Percentiles rank a stretch among this genome's conserved stretches.
Evolutionary conservation across 2,888 invertebrate species (phyloP).

Genomic region (Phoenoteleia sp.): DNA sequence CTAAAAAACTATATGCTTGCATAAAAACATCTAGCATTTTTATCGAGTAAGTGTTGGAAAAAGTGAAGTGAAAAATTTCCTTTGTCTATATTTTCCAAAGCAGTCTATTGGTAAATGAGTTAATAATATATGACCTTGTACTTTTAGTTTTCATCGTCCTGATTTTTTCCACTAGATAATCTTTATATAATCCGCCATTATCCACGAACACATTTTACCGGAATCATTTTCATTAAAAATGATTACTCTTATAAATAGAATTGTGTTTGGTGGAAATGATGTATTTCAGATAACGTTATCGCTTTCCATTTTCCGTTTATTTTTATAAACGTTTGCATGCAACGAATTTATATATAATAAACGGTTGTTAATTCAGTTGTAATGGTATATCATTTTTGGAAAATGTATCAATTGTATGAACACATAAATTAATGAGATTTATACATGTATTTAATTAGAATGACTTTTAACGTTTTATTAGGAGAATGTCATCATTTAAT

Average conservation of each 20-base stretch:
- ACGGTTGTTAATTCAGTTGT: background rate
- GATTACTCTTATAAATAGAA: background rate
- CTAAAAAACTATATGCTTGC: background rate
- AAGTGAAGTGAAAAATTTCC: background rate
- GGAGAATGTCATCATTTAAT: background rate
- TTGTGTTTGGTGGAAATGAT: background rate
- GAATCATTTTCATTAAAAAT: background rate
- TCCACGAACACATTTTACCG: background rate
- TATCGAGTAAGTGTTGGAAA: conserved; percentile 14
- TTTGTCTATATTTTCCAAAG: conserved; percentile 22
- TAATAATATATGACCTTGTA: conserved; percentile 54
- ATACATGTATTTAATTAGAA: background rate
- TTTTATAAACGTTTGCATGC: background rate
- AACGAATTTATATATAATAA: background rate
- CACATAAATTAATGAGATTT: background rate
- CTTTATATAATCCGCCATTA: background rate
- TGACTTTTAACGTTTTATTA: background rate
- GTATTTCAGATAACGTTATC: background rate
- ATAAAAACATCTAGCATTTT: background rate
- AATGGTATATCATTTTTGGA: background rate
- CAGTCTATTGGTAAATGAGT: conserved; percentile 39
- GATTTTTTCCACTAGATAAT: conserved; percentile 27
- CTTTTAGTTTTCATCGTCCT: conserved; percentile 43
- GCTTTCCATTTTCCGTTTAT: background rate
- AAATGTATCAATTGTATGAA: background rate